phyloP scores from a whole-genome alignment of 2,113 vertebrate species.

The Phodopus roborovskii region DNA sequence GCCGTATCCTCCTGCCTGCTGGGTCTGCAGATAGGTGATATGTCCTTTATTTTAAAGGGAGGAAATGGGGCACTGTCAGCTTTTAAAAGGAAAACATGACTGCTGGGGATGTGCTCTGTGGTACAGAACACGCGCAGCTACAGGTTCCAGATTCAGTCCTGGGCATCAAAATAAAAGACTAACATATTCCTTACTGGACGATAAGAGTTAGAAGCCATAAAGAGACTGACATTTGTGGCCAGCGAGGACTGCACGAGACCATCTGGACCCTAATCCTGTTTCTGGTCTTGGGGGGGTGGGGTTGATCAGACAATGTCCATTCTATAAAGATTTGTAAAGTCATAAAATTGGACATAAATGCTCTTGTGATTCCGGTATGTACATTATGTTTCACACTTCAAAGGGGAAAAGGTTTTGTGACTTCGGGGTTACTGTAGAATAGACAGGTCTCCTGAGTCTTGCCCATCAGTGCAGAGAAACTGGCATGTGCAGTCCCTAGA shows the following conservation, averaged over 20 bases:
- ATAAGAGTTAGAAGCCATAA: not conserved
- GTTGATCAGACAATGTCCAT: not conserved
- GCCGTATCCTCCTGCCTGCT: not conserved
- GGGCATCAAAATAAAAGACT: not conserved
- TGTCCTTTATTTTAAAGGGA: not conserved
- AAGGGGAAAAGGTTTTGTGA: not conserved
- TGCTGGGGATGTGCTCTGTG: not conserved
- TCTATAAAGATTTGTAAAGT: not conserved
- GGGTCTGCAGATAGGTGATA: not conserved
- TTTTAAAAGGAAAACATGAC: not conserved
- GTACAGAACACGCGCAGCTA: not conserved
- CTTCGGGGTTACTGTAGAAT: not conserved
- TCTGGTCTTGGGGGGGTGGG: not conserved
- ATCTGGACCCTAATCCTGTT: not conserved
- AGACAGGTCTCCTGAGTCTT: not conserved
- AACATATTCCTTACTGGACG: not conserved
- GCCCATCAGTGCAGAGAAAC: no score
- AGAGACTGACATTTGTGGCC: not conserved
- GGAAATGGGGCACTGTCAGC: not conserved
- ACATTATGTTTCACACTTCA: not conserved
- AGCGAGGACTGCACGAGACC: not conserved
- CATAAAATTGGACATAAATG: not conserved
- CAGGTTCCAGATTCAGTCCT: not conserved
- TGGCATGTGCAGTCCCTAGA: not conserved
- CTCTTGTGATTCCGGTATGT: not conserved